A percentile compares a stretch with the other conserved stretches of the same genome.
Evolutionary conservation across 2,797 vertebrate species (phyloP).

Genomic region (Zenarchopterus dispar): DNA sequence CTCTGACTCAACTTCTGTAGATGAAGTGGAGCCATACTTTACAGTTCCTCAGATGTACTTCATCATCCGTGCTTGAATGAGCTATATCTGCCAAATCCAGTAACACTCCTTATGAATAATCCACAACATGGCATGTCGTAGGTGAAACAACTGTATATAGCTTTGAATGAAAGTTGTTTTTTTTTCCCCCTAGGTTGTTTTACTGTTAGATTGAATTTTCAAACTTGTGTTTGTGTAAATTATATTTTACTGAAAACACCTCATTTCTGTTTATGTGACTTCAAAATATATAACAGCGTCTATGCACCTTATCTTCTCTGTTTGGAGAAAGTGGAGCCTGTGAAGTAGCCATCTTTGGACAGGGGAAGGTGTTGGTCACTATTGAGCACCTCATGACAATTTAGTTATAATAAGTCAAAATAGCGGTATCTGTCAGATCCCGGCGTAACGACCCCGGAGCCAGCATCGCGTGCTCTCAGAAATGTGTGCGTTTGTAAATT

Average conservation of each 20-base stretch:
- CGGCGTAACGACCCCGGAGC: neutral
- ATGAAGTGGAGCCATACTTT: conserved; percentile 8
- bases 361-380: conserved; percentile 11
- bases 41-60: conserved; percentile 2
- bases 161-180: neutral
- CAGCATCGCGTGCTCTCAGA: neutral
- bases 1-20: neutral
- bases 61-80: conserved; percentile 25
- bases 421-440: conserved; percentile 1
- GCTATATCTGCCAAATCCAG: conserved; percentile 31
- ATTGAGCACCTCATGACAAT: no score
- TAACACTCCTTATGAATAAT: conserved; percentile 57
- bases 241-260: no score
- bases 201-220: no score
- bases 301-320: neutral
- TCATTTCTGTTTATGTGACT: no score
- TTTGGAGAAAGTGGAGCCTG: conserved; percentile 2
- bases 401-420: neutral
- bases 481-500: conserved; percentile 30
- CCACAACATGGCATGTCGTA: conserved; percentile 31
- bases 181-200: neutral
- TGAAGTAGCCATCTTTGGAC: neutral
- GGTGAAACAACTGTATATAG: conserved; percentile 28
- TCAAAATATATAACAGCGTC: no score
- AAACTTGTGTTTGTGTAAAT: no score